phyloP scores from a whole-genome alignment of 1,140 invertebrate genomes.

The Papilio dardanus region DNA sequence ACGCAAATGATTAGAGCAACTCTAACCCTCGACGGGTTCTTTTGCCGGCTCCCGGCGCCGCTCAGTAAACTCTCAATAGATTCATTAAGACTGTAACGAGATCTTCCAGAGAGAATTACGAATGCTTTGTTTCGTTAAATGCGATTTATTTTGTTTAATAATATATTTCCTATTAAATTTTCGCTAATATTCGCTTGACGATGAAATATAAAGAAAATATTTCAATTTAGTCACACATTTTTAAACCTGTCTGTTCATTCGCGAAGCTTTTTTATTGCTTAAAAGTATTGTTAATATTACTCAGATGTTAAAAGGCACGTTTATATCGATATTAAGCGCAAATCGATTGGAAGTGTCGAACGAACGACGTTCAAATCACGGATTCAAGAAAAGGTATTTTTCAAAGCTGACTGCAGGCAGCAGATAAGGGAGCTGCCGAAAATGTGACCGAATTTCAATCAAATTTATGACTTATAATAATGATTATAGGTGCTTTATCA shows the following conservation, averaged over 20 bases:
- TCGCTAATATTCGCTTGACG: constrained; percentile 29
- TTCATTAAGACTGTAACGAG: constrained; percentile 81
- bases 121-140: constrained; percentile 78
- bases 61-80: constrained; percentile 78
- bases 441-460: constrained; percentile 81
- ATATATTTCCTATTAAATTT: constrained; percentile 49
- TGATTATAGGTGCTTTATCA: constrained; percentile 80
- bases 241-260: not conserved
- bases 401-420: constrained; percentile 75
- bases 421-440: constrained; percentile 73
- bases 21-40: constrained; percentile 56
- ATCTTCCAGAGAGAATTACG: constrained; percentile 75
- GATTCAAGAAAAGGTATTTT: constrained; percentile 73
- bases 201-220: constrained; percentile 3
- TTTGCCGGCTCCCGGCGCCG: constrained; percentile 57
- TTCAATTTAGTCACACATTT: not conserved
- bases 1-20: constrained; percentile 47
- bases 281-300: constrained; percentile 39
- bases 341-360: constrained; percentile 76
- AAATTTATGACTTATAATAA: constrained; percentile 82
- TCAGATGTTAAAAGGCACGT: constrained; percentile 50
- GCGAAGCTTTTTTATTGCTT: constrained; percentile 29
- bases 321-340: constrained; percentile 71
- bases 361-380: constrained; percentile 64
- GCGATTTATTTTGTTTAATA: constrained; percentile 72